A percentile compares a stretch with the other conserved stretches of the same genome.
These are phyloP conservation scores for Phaonia tiefii DNA, from an alignment of 2,888 invertebrate genomes.

Conservation along the genomic window DNA sequence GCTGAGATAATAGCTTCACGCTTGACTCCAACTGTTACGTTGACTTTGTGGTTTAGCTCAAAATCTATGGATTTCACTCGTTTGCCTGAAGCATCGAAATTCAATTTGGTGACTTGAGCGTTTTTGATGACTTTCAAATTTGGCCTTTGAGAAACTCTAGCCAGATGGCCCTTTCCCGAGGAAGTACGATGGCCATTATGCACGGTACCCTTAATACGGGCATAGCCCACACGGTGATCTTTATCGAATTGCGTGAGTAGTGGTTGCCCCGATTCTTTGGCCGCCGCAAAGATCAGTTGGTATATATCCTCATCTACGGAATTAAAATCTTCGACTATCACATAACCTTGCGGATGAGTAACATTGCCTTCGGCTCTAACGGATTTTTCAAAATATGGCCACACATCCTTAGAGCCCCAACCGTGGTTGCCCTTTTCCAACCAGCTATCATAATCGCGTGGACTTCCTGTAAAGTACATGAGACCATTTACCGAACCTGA, in stretches of 20 bases:
- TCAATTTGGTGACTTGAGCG: constrained; percentile 81
- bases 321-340: constrained; percentile 76
- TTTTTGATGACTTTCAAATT: constrained; percentile 81
- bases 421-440: constrained; percentile 81
- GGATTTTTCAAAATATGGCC: constrained; percentile 82
- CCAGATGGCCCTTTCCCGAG: constrained; percentile 83
- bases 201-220: constrained; percentile 82
- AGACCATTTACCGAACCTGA: constrained; percentile 83
- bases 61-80: constrained; percentile 80
- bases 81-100: constrained; percentile 79
- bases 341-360: constrained; percentile 81
- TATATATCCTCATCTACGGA: constrained; percentile 75
- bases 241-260: constrained; percentile 85
- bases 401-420: constrained; percentile 82
- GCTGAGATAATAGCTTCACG: constrained; percentile 72
- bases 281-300: constrained; percentile 85
- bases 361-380: constrained; percentile 77
- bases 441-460: constrained; percentile 82
- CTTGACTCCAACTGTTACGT: constrained; percentile 61
- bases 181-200: constrained; percentile 82
- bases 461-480: constrained; percentile 83
- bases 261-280: constrained; percentile 84
- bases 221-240: constrained; percentile 81
- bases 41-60: constrained; percentile 77
- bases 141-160: constrained; percentile 76